Evolutionary conservation across 2,888 invertebrate species (phyloP).

Genomic region (Trissonchulus latispiculum): DNA sequence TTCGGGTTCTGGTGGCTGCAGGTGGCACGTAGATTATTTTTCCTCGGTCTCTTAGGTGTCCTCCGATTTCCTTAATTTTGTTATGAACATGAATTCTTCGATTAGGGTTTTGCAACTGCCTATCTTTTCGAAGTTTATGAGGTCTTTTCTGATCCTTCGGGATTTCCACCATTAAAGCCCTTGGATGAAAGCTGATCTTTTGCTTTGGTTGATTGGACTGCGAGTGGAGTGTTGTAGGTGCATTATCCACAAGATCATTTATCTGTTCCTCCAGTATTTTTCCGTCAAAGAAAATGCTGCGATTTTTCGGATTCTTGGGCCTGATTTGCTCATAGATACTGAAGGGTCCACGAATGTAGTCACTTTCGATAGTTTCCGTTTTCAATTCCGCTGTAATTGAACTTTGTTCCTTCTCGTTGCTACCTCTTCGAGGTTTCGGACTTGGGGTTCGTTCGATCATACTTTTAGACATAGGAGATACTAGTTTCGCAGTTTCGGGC

Average conservation of each 20-base stretch:
- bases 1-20: too few relatives aligned
- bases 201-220: not conserved
- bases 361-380: too few relatives aligned
- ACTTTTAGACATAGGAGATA: too few relatives aligned
- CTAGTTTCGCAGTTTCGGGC: too few relatives aligned
- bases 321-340: not conserved
- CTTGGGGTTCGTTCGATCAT: too few relatives aligned
- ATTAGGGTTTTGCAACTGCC: conserved; percentile 1
- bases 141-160: conserved; percentile 3
- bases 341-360: not conserved
- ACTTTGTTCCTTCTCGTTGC: too few relatives aligned
- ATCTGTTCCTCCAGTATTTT: too few relatives aligned
- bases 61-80: conserved; percentile 12
- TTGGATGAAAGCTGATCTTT: not conserved
- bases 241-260: too few relatives aligned
- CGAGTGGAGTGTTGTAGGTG: not conserved
- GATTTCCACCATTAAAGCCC: not conserved
- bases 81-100: conserved; percentile 14
- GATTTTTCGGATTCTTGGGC: too few relatives aligned
- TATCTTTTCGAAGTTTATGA: conserved; percentile 12
- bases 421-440: too few relatives aligned
- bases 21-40: not conserved
- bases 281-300: too few relatives aligned
- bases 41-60: not conserved
- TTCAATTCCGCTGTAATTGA: too few relatives aligned